Base-by-base conservation (phyloP, 2,797 vertebrate genomes). In the Periophthalmus magnuspinnatus region DNA sequence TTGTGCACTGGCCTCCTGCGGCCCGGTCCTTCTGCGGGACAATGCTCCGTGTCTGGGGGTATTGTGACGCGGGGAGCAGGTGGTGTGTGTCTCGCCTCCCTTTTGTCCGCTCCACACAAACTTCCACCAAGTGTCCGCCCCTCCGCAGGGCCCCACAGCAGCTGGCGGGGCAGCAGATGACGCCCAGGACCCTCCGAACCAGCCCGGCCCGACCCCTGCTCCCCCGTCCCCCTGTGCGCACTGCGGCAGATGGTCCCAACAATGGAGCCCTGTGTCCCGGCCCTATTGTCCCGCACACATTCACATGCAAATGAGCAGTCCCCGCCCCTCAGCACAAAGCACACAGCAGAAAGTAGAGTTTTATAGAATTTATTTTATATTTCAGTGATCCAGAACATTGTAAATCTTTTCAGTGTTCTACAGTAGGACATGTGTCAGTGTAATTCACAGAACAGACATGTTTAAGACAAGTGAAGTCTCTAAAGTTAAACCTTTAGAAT, bases 221-320 rank as follows among this genome's bases (percentile, higher is more conserved):
- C 72, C 79, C 79, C 81, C 87, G 87, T 5, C 7, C 78, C 85
- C 54, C 22, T 55, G 11, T 84, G 75, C 87, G 82, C 78, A 65
- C 79, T 54, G 69, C 79, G 81, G 93, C 93, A 94, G 93, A 94
- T 93, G 93, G 92, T 70, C 81, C 78, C 68, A 89, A 94, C 91
- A 93, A 93, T 90, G 60, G 84, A 55, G 72, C 83, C 82, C 75
- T 93, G 90, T 92, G 85, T 64, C 62, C 60, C 34, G 22, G 19
- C 8, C 4, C 58, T 33, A 62, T 62, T 62, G 60, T 62, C 10
- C 60, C 60, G 13, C 2, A 19, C 22, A 19, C 41, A 48, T 64
- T 64, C 38, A 64, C 22, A 62, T 62, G 60, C 11, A 41, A 45
- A 62, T 62, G 57, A 36, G 17, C 6, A 17, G 24, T 2, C 28